A percentile compares a stretch with the other conserved stretches of the same genome.
Evolutionary conservation across 2,888 invertebrate species (phyloP).

Genomic region (Dicyrtomina minuta): DNA sequence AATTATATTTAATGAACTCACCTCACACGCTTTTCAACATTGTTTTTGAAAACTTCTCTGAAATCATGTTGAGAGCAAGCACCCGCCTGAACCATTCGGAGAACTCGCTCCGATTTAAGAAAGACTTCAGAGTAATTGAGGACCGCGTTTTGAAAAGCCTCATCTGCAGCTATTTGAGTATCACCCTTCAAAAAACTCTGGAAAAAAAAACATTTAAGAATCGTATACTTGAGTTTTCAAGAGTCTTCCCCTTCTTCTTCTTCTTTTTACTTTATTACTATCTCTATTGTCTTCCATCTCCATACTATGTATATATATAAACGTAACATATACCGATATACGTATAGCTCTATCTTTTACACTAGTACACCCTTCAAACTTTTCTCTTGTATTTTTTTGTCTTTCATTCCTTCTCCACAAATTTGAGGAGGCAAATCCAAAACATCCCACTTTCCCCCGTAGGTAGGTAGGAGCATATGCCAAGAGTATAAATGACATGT

Average conservation of each 20-base stretch:
- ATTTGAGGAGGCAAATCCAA: no score
- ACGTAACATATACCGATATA: no score
- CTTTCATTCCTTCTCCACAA: no score
- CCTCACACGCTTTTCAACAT: conserved; percentile 84
- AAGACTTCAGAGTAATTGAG: conserved; percentile 95
- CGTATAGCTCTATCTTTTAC: neutral
- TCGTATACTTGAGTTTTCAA: conserved; percentile 2
- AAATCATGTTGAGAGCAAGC: conserved; percentile 98
- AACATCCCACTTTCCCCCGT: no score
- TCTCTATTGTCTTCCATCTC: neutral
- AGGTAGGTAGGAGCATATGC: no score
- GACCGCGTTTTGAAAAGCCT: conserved; percentile 98
- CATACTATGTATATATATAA: no score
- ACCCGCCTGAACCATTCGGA: conserved; percentile 95
- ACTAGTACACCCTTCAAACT: no score
- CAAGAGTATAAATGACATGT: no score
- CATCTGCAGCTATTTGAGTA: conserved; percentile 96
- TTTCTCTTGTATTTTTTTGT: no score
- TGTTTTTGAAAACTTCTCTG: conserved; percentile 95
- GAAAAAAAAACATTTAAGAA: conserved; percentile 49
- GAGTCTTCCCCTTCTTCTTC: neutral
- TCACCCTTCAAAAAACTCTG: conserved; percentile 95
- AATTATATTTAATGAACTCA: neutral
- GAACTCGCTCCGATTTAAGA: conserved; percentile 92
- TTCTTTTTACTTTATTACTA: neutral